Evolutionary conservation across 2,797 vertebrate species (phyloP).

Genomic region (Nyctalus aviator): DNA sequence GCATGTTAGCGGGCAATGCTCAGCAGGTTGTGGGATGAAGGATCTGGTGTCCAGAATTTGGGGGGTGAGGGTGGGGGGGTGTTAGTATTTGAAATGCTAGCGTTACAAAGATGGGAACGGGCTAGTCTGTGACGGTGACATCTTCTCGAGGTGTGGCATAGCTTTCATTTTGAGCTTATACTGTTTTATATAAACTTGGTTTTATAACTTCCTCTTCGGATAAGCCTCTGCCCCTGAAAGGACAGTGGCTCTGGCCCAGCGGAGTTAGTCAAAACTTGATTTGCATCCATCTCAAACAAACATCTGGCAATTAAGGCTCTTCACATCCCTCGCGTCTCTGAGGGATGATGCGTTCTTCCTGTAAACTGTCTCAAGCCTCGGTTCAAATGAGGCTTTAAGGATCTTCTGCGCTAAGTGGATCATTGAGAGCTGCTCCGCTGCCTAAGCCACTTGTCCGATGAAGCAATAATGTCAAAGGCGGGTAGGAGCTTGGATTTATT

Average conservation of each 20-base stretch:
- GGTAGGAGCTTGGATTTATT: background rate
- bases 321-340: background rate
- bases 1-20: background rate
- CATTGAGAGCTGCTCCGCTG: background rate
- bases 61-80: background rate
- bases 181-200: background rate
- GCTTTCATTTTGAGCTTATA: background rate
- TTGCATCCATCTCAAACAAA: background rate
- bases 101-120: background rate
- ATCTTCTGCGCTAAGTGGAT: background rate
- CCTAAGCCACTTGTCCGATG: background rate
- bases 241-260: background rate
- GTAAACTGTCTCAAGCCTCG: conserved; percentile 3
- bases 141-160: background rate
- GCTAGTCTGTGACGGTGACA: background rate
- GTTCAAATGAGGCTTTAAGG: conserved; percentile 30
- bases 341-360: conserved; percentile 26
- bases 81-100: background rate
- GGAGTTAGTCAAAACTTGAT: background rate
- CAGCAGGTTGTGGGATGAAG: no score
- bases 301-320: background rate
- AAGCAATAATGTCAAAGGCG: conserved; percentile 19
- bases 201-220: background rate
- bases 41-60: background rate
- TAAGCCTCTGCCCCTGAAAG: background rate